These are phyloP conservation scores for Spongilla lacustris DNA, from an alignment of 37 sponge, comb jelly and placozoan genomes.

Conservation along the genomic window DNA sequence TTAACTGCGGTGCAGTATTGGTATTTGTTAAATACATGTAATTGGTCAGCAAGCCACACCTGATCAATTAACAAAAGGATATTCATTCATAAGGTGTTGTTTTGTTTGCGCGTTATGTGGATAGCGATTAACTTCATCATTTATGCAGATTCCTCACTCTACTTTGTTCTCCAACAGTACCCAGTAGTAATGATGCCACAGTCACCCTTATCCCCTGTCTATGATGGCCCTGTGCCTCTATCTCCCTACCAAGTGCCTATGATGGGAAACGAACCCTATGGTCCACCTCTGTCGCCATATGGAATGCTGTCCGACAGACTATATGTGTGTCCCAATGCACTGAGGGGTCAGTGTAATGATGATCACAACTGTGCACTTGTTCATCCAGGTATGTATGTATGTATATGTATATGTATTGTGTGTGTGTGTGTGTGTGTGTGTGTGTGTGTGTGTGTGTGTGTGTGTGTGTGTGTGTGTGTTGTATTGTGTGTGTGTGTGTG, in stretches of 20 bases:
- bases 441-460: neutral
- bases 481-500: constrained; percentile 18
- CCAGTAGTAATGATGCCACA: neutral
- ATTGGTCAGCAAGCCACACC: neutral
- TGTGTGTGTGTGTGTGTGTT: too few species aligned
- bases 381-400: constrained; percentile 58
- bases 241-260: neutral
- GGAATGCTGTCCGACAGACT: constrained; percentile 30
- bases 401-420: neutral
- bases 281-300: neutral
- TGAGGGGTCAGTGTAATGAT: constrained; percentile 44
- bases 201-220: neutral
- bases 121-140: neutral
- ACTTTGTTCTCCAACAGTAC: neutral
- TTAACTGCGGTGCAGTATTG: neutral
- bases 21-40: neutral
- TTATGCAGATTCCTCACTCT: too few species aligned
- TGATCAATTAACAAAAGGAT: neutral
- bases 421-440: neutral
- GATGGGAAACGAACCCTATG: neutral
- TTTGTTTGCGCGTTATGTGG: neutral
- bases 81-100: constrained; percentile 5
- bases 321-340: constrained; percentile 62
- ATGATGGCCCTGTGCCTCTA: neutral
- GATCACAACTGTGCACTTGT: constrained; percentile 58